phyloP scores from a whole-genome alignment of 2,888 invertebrate species.

The Caenorhabditis sp. region DNA sequence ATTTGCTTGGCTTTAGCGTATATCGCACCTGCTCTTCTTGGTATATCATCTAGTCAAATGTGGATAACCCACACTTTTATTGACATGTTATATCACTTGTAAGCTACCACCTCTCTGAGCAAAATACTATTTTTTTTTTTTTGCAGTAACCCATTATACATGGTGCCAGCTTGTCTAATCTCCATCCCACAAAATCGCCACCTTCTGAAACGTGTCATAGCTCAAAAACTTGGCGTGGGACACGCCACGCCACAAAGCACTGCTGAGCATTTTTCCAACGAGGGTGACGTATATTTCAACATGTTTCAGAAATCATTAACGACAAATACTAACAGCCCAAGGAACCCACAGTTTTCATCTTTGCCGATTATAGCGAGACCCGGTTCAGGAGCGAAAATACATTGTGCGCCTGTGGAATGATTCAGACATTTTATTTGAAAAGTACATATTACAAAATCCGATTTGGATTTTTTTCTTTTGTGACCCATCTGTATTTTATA shows the following conservation, averaged over 20 bases:
- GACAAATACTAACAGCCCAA: neutral
- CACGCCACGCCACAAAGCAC: neutral
- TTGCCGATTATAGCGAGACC: neutral
- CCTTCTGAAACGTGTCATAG: neutral
- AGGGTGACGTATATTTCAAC: constrained; percentile 10
- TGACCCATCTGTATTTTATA: too few relatives aligned
- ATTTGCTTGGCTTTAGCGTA: neutral
- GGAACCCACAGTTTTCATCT: too few relatives aligned
- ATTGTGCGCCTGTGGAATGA: neutral
- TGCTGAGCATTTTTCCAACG: neutral
- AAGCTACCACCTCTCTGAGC: neutral
- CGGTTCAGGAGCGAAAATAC: neutral
- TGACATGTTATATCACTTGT: constrained; percentile 9
- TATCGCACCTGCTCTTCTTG: neutral
- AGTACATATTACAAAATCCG: too few relatives aligned
- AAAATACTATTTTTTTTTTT: neutral
- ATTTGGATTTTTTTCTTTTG: too few relatives aligned
- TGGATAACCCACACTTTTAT: neutral
- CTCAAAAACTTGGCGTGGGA: neutral
- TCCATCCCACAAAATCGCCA: constrained; percentile 6
- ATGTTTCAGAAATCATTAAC: constrained; percentile 7
- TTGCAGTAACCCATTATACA: constrained; percentile 8
- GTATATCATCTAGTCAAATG: neutral
- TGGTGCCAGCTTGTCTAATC: constrained; percentile 5
- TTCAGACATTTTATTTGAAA: too few relatives aligned